Conservation (phyloP, 2,797 vertebrate species). For the Xiphorhynchus erythropygius region DNA sequence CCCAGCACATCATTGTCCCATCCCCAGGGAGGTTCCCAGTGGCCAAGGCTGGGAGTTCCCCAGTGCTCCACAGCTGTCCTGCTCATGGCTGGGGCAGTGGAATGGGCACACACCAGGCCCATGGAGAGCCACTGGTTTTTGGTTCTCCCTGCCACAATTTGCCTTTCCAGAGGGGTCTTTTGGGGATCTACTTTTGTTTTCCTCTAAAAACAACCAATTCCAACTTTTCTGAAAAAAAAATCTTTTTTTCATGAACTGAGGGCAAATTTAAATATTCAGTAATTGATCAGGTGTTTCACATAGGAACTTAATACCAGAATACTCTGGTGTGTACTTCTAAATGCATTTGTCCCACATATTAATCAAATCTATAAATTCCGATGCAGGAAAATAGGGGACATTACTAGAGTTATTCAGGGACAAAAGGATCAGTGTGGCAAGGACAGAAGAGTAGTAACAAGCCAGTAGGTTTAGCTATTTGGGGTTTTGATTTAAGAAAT, state of each 20-base stretch:
- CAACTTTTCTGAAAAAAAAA: background rate
- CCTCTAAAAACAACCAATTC: background rate
- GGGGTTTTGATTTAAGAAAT: constrained; percentile 18
- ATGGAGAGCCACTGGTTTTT: background rate
- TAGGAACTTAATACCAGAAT: background rate
- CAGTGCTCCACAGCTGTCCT: rapidly evolving
- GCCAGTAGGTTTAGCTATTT: background rate
- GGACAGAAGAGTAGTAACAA: background rate
- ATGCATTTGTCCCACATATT: background rate
- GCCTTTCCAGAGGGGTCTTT: background rate
- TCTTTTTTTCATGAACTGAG: background rate
- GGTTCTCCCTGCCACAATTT: background rate
- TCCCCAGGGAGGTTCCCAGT: background rate
- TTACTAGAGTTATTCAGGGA: background rate
- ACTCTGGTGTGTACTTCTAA: background rate
- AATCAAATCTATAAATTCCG: background rate
- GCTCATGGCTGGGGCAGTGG: rapidly evolving
- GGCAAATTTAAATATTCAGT: background rate
- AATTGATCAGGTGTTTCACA: background rate
- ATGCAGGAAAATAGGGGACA: constrained; percentile 5
- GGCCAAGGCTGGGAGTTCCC: background rate
- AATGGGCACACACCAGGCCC: background rate
- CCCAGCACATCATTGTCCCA: rapidly evolving
- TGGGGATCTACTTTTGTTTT: background rate
- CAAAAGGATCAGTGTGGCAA: background rate